Evolutionary conservation across 2,113 vertebrate genomes (phyloP).

Genomic region (Trochalopteron elliotii): DNA sequence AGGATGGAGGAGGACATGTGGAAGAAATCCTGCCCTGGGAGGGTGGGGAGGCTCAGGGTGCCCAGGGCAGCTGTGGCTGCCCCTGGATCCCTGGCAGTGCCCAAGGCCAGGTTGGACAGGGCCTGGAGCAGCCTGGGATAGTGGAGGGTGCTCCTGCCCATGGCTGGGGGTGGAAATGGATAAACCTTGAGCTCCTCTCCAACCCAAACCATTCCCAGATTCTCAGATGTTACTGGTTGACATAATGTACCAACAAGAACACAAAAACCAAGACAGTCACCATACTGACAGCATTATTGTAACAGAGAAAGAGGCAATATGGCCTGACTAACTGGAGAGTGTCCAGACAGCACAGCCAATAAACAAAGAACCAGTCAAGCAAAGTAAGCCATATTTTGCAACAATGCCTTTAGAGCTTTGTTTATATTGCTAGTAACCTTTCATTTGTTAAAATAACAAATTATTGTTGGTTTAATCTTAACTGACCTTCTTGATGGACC

Average conservation of each 20-base stretch:
- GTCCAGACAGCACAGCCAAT: neutral
- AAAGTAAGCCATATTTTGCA: neutral
- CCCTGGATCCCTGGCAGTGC: neutral
- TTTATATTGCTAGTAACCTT: neutral
- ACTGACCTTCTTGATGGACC: neutral
- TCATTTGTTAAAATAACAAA: neutral
- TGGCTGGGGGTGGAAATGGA: neutral
- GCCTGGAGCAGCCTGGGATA: rapidly evolving
- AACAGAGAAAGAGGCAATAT: neutral
- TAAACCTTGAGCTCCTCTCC: neutral
- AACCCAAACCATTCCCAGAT: neutral
- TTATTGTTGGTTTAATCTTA: neutral
- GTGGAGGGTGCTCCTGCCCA: neutral
- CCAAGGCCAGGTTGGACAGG: neutral
- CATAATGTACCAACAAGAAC: neutral
- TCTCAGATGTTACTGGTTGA: neutral
- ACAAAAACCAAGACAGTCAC: neutral
- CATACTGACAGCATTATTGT: rapidly evolving
- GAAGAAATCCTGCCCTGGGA: neutral
- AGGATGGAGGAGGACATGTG: neutral
- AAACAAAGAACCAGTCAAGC: neutral
- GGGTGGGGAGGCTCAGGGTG: rapidly evolving
- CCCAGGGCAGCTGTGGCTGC: neutral
- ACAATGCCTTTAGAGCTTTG: neutral
- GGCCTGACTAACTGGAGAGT: rapidly evolving